A percentile compares a stretch with the other conserved stretches of the same genome.
Evolutionary conservation across 2,797 vertebrate genomes (phyloP).

Genomic region (Natrix natrix): DNA sequence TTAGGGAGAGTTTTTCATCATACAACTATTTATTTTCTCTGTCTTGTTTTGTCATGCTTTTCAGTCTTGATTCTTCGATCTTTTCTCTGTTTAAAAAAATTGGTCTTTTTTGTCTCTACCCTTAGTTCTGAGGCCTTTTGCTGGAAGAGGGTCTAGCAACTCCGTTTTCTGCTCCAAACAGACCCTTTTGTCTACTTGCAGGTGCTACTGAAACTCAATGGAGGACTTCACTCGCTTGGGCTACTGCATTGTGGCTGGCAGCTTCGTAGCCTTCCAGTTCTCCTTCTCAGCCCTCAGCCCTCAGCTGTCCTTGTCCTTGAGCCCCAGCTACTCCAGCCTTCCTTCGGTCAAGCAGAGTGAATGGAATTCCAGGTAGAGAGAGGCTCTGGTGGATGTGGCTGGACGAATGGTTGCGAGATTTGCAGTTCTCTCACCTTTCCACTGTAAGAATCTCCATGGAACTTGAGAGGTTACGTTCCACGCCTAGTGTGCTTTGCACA

Average conservation of each 20-base stretch:
- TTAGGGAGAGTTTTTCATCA: not conserved
- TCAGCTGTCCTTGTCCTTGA: constrained; percentile 69
- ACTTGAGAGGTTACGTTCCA: not conserved
- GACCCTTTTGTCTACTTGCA: not conserved
- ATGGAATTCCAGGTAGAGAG: constrained; percentile 84
- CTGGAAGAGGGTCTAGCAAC: not conserved
- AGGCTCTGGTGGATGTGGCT: not conserved
- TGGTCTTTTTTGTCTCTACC: not conserved
- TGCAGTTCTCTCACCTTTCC: not conserved
- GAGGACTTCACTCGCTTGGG: constrained; percentile 41
- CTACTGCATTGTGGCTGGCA: constrained; percentile 73
- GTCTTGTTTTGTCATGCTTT: not conserved
- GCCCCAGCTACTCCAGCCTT: constrained; percentile 67
- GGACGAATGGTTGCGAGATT: not conserved
- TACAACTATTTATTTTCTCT: not conserved
- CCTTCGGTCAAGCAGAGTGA: constrained; percentile 74
- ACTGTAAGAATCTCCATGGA: not conserved
- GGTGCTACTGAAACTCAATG: constrained; percentile 22
- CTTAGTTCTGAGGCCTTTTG: not conserved
- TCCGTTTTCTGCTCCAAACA: not conserved
- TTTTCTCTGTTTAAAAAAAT: not conserved
- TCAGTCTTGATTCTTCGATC: not conserved
- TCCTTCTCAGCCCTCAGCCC: constrained; percentile 79
- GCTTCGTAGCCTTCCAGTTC: constrained; percentile 81
- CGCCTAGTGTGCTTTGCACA: not conserved